Evolutionary conservation across 2,113 vertebrate genomes (phyloP).

Genomic region (Ageneiosus marmoratus): DNA sequence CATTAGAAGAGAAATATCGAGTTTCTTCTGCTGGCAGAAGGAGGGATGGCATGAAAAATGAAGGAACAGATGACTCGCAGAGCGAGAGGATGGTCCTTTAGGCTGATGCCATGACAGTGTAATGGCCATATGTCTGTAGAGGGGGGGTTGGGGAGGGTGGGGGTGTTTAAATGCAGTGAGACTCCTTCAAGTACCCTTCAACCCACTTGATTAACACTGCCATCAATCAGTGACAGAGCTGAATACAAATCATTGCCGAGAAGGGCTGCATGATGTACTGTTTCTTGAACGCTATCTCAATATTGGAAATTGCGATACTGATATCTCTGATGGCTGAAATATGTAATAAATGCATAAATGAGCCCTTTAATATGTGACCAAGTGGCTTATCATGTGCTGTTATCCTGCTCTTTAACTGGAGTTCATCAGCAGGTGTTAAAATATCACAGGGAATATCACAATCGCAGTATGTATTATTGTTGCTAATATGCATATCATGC

Average conservation of each 20-base stretch:
- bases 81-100: constrained; percentile 34
- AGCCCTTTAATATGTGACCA: not conserved
- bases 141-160: not conserved
- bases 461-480: not conserved
- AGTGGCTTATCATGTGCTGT: constrained; percentile 6
- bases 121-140: constrained; percentile 16
- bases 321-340: constrained; percentile 1
- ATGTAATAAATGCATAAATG: not conserved
- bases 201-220: constrained; percentile 42
- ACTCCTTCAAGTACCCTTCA: constrained; percentile 52
- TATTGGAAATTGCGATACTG: too few species aligned
- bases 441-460: not conserved
- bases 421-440: not conserved
- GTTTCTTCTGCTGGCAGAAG: constrained; percentile 19
- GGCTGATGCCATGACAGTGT: constrained; percentile 31
- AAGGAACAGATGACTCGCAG: constrained; percentile 18
- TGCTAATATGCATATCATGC: constrained; percentile 5
- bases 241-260: constrained; percentile 26
- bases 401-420: not conserved
- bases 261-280: not conserved
- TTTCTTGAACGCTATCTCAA: not conserved
- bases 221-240: constrained; percentile 27
- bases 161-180: constrained; percentile 40
- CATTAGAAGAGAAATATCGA: constrained; percentile 56
- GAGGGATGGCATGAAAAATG: constrained; percentile 42